A percentile compares a stretch with the other conserved stretches of the same genome.
These are phyloP conservation scores for Apamea monoglypha DNA, from an alignment of 2,888 invertebrate genomes.

Conservation along the genomic window DNA sequence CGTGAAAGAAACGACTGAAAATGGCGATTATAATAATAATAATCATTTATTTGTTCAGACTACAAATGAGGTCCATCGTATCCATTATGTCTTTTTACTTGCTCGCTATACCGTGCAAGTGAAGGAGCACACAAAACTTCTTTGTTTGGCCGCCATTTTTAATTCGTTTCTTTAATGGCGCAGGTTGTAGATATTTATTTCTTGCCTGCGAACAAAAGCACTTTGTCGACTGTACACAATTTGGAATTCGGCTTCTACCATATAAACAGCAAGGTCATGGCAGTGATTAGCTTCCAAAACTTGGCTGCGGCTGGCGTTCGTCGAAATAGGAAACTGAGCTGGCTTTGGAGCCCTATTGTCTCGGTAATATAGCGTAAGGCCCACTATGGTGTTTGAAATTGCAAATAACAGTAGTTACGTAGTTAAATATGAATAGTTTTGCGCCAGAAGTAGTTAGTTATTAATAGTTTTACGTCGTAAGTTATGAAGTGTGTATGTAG, in stretches of 20 bases:
- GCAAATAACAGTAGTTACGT: background rate
- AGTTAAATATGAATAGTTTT: background rate
- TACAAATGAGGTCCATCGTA: no score
- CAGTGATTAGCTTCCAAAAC: conserved; percentile 25
- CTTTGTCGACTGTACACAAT: conserved; percentile 7
- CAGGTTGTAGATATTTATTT: background rate
- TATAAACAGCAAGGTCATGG: conserved; percentile 16
- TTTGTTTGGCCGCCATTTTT: background rate
- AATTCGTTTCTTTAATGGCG: background rate
- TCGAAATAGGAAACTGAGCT: background rate
- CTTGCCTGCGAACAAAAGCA: background rate
- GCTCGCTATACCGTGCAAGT: background rate
- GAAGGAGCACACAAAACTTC: background rate
- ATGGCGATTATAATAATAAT: background rate
- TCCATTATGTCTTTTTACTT: background rate
- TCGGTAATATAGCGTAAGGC: background rate
- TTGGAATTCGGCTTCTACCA: background rate
- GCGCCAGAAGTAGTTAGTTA: background rate
- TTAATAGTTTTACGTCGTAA: background rate
- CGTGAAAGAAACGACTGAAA: background rate
- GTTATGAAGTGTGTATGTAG: background rate
- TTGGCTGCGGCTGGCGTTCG: conserved; percentile 15
- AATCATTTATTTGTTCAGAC: no score
- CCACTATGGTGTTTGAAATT: background rate
- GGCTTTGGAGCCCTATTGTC: conserved; percentile 9